Percentiles rank a stretch among this genome's conserved stretches.
phyloP scores from a whole-genome alignment of 2,888 invertebrate genomes.

The Boloria euphrosyne region DNA sequence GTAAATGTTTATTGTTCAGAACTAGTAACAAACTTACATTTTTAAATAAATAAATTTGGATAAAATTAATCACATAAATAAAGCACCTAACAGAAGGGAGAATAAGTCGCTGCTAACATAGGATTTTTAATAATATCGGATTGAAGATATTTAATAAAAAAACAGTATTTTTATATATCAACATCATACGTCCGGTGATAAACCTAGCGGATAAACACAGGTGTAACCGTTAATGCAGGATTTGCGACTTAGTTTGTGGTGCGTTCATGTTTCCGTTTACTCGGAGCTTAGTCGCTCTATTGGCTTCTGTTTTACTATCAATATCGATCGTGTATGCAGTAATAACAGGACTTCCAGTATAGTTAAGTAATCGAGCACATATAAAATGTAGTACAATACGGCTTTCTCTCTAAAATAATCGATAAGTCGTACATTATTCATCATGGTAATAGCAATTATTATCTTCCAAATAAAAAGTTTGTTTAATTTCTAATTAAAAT shows the following conservation, averaged over 20 bases:
- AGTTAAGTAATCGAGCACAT: conserved; percentile 35
- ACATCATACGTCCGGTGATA: conserved; percentile 49
- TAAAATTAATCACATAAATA: too few relatives aligned
- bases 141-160: too few relatives aligned
- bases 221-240: conserved; percentile 35
- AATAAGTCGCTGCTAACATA: too few relatives aligned
- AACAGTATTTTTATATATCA: conserved; percentile 5
- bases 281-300: conserved; percentile 24
- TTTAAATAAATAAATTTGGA: too few relatives aligned
- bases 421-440: conserved; percentile 1
- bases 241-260: conserved; percentile 25
- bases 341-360: conserved; percentile 28
- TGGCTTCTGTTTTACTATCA: conserved; percentile 30
- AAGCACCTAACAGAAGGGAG: too few relatives aligned
- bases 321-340: conserved; percentile 25
- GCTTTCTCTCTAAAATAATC: conserved; percentile 30
- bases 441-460: neutral
- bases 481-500: too few relatives aligned
- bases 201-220: conserved; percentile 45
- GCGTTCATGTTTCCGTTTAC: conserved; percentile 31
- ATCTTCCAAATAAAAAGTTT: too few relatives aligned
- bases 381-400: conserved; percentile 30
- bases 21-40: too few relatives aligned
- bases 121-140: too few relatives aligned
- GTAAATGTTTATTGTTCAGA: too few relatives aligned